phyloP scores from a whole-genome alignment of 2,888 invertebrate genomes.

The Drosophila fungiperda region DNA sequence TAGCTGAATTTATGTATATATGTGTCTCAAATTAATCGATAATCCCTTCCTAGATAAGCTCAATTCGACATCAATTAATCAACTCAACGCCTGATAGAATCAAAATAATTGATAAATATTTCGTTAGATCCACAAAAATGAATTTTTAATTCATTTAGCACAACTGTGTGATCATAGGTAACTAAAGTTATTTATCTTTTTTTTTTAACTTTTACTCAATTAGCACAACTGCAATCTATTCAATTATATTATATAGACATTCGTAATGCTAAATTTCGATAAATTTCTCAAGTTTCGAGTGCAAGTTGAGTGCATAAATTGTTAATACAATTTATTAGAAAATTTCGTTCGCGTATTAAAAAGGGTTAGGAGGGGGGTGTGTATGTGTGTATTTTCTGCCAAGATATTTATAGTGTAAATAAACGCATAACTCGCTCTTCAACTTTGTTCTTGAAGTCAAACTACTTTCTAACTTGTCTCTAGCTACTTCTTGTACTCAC shows the following conservation, averaged over 20 bases:
- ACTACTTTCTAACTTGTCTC: slow-evolving; percentile 33
- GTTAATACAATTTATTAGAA: slow-evolving; percentile 4
- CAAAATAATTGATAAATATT: neutral
- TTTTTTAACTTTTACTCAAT: too few species aligned
- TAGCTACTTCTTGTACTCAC: slow-evolving; percentile 18
- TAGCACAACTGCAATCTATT: too few species aligned
- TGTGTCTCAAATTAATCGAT: neutral
- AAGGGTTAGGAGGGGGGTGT: neutral
- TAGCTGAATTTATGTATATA: neutral
- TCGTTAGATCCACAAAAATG: neutral
- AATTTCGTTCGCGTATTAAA: neutral
- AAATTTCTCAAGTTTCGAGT: neutral
- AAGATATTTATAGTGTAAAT: slow-evolving; percentile 13
- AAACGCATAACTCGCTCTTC: slow-evolving; percentile 40
- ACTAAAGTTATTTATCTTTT: neutral
- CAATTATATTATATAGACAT: neutral
- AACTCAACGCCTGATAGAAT: too few species aligned
- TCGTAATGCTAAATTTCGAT: neutral
- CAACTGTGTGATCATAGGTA: neutral
- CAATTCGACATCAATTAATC: neutral
- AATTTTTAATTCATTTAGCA: neutral
- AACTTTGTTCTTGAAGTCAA: slow-evolving; percentile 40
- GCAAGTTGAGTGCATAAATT: slow-evolving; percentile 10
- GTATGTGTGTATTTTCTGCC: neutral
- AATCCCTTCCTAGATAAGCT: neutral